A percentile compares a stretch with the other conserved stretches of the same genome.
phyloP scores from a whole-genome alignment of 2,797 vertebrate genomes.

The Sarcoramphus papa region DNA sequence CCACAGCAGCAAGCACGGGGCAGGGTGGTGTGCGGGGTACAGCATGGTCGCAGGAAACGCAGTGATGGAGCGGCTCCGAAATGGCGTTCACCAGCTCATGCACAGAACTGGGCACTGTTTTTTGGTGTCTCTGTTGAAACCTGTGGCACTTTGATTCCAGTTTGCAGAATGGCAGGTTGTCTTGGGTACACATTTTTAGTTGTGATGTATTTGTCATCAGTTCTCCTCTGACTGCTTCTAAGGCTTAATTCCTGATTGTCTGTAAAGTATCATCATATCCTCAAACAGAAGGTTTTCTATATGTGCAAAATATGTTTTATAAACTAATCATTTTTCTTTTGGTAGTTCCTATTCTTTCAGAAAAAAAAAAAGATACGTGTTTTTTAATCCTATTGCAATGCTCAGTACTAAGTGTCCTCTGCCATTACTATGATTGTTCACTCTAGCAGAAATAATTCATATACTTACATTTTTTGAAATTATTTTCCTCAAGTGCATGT shows the following conservation, averaged over 20 bases:
- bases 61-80: not conserved
- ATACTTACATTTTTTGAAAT: not conserved
- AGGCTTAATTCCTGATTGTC: not conserved
- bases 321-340: not conserved
- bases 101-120: not conserved
- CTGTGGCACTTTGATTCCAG: not conserved
- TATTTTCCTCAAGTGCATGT: not conserved
- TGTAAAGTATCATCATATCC: not conserved
- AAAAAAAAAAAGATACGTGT: not conserved
- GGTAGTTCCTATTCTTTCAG: not conserved
- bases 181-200: not conserved
- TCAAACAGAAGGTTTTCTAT: not conserved
- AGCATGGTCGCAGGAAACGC: fast-evolving
- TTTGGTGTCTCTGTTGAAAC: not conserved
- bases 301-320: not conserved
- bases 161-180: not conserved
- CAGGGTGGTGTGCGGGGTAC: not conserved
- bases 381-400: not conserved
- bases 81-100: not conserved
- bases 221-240: not conserved
- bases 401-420: not conserved
- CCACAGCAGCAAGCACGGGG: not conserved
- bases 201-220: not conserved
- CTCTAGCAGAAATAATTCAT: not conserved
- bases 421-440: not conserved